Evolutionary conservation across 2,888 invertebrate genomes (phyloP).

Genomic region (Campoletis raptor): DNA sequence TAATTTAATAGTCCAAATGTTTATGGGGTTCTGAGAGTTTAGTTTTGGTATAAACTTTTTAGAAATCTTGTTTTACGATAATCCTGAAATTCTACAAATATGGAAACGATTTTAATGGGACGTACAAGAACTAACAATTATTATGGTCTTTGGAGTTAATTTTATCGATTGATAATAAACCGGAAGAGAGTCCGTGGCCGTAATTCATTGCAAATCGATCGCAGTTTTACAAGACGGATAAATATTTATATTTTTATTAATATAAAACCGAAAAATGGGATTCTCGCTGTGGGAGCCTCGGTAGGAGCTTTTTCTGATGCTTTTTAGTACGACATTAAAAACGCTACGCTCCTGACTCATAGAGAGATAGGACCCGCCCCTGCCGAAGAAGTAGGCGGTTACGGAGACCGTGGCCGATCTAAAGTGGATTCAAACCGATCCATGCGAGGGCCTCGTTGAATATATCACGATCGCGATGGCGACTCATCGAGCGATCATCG

Average conservation of each 20-base stretch:
- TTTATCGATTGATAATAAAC: neutral
- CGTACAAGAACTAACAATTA: too few species aligned
- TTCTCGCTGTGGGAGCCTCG: neutral
- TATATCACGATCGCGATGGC: slow-evolving; percentile 78
- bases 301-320: neutral
- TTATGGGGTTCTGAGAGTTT: neutral
- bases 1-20: neutral
- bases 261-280: neutral
- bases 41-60: neutral
- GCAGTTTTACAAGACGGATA: too few species aligned
- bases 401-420: slow-evolving; percentile 75
- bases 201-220: neutral
- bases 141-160: neutral
- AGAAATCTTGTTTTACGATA: neutral
- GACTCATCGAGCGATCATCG: slow-evolving; percentile 68
- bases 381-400: slow-evolving; percentile 80
- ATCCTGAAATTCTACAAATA: neutral
- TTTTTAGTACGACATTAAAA: slow-evolving; percentile 23
- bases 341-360: slow-evolving; percentile 79
- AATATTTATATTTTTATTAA: neutral
- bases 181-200: neutral
- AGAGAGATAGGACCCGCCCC: slow-evolving; percentile 82
- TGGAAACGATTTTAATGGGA: neutral
- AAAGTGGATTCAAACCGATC: slow-evolving; percentile 75
- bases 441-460: slow-evolving; percentile 74